These are phyloP conservation scores for Squalus acanthias DNA, from an alignment of 2,797 vertebrate genomes.

Conservation along the genomic window DNA sequence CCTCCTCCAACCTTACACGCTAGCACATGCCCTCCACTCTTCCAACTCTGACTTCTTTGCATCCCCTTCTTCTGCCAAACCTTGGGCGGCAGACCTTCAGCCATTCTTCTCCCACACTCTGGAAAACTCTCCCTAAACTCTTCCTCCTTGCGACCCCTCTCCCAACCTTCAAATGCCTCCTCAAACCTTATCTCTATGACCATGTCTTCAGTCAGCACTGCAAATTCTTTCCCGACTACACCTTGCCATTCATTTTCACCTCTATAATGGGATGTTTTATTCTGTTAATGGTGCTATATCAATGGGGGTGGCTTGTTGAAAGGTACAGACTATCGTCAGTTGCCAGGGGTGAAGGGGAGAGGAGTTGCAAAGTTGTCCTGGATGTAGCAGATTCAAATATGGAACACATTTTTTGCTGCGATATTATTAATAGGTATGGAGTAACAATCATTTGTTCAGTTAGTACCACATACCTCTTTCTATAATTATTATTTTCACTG, in stretches of 20 bases:
- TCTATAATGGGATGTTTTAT: neutral
- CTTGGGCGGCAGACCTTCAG: neutral
- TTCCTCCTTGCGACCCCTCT: neutral
- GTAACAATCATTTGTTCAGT: slow-evolving; percentile 34
- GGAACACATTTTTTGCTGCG: neutral
- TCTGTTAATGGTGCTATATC: neutral
- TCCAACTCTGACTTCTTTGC: neutral
- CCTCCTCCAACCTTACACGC: neutral
- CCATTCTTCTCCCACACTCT: neutral
- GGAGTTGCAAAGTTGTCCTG: neutral
- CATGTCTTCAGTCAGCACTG: neutral
- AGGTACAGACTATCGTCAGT: neutral
- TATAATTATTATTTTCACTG: slow-evolving; percentile 37
- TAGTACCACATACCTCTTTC: slow-evolving; percentile 8
- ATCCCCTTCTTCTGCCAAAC: neutral
- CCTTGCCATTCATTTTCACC: neutral
- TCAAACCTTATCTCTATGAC: neutral
- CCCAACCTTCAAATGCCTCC: neutral
- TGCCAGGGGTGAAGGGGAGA: neutral
- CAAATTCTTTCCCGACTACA: neutral
- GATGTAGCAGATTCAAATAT: neutral
- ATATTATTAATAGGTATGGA: slow-evolving; percentile 26
- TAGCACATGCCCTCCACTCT: neutral
- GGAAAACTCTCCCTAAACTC: neutral
- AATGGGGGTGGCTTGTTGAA: neutral